Evolutionary conservation across 2,888 invertebrate species (phyloP), one percentile per base, ranked within the genome.

Genomic region (Prionchulus punctatus): DNA sequence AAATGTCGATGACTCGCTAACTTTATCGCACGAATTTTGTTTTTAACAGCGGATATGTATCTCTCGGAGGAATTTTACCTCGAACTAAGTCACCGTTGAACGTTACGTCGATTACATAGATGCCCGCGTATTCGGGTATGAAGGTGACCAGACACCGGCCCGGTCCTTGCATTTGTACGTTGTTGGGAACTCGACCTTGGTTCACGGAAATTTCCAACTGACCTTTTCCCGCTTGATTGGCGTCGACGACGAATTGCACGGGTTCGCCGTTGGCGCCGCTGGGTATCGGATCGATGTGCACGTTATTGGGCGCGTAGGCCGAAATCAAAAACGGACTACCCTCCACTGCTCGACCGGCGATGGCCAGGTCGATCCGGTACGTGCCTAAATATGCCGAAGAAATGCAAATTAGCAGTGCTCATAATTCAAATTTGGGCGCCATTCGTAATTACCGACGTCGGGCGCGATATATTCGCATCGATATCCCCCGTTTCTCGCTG

Each of bases 161-260:
- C 51, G 91, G 90, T 30, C 91, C 91, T 21, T 94, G 86, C 55
- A 92, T 91, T 74, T 83, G 76, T 27, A 96, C 94, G 73, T 92
- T 91, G 78, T 98, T 98, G 51, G 96, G 94, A 60, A 98, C 90
- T 78, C 92, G 89, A 63, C 96, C 96, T 76, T 92, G 91, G 74
- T 98, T 96, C 71, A 98, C 92, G 67, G 92, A 92, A 70, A 98
- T 98, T 79, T 98, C 96, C 68, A 98, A 79, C 76, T 96, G 94
- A 53, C 98, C 98, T 78, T 96, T 96, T 43, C 98, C 98, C 54
- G 96, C 96, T 70, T 90, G 87, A 70, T 88, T 89, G 52, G 94
- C 96, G 76, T 96, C 94, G 73, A 98, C 96, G 89, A 85, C 82
- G 74, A 98, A 96, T 75, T 92, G 90, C 70, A 91, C 89, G 60